Evolutionary conservation across 2,797 vertebrate species (phyloP).

Genomic region (Pristis pectinata): DNA sequence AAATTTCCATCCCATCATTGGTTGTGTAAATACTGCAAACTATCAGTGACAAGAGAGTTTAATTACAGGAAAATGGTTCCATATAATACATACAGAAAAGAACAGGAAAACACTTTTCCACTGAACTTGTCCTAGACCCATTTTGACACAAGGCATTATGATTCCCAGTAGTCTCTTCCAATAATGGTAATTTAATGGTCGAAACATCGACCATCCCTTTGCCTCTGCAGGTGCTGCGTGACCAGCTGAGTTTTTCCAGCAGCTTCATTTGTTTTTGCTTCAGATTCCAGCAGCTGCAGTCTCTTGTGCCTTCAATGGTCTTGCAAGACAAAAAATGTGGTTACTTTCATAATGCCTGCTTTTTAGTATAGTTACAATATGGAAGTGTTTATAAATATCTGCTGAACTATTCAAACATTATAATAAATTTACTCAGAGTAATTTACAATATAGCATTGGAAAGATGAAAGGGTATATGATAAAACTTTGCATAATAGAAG

Average conservation of each 20-base stretch:
- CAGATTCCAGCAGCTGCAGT: no score
- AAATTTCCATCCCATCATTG: background rate
- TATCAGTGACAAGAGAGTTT: background rate
- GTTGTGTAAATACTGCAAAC: background rate
- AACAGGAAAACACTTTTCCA: background rate
- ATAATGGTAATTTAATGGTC: no score
- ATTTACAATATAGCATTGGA: background rate
- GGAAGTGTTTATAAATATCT: background rate
- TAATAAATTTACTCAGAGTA: background rate
- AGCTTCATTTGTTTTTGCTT: no score
- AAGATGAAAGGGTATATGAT: background rate
- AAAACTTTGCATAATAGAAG: background rate
- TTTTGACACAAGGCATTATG: background rate
- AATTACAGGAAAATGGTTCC: background rate
- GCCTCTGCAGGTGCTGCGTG: no score
- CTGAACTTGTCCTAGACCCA: background rate
- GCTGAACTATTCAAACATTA: background rate
- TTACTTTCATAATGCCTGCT: background rate
- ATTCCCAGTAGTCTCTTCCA: background rate
- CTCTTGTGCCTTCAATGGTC: background rate
- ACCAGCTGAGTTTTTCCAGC: no score
- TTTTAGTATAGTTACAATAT: no score
- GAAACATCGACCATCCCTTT: no score
- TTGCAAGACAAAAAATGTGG: background rate
- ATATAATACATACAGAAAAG: background rate